Evolutionary conservation across 2,888 invertebrate genomes (phyloP), one percentile per base, ranked within the genome.

Genomic region (Sinohyriopsis cumingii): DNA sequence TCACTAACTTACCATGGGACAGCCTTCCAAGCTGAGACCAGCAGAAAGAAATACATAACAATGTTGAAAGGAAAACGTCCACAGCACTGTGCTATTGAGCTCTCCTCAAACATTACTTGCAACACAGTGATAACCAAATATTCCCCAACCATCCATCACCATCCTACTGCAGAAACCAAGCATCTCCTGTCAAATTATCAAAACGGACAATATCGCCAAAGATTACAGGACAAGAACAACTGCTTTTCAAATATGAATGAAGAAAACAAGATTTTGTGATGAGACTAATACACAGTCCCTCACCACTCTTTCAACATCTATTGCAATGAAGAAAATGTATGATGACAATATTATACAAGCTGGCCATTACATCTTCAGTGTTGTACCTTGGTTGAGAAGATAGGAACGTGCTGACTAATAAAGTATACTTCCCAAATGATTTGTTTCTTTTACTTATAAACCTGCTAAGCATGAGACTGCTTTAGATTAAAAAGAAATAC

Each of bases 1-100:
- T 86, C 87, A 7, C 78, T 86, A 56, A 82, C 84, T 56, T 81
- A 80, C 71, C 80, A 80, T 65, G 76, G 80, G 28, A 76, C 71
- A 28, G 74, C 67, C 25, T 68, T 67, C 18, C 67, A 77, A 62
- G 73, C 77, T 6, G 73, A 75, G 28, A 69, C 72, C 5, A 71
- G 75, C 62, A 81, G 79, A 67, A 78, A 81, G 56, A 67, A 70
- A 59, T 81, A 80, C 59, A 81, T 78, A 67, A 75, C 77, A 20
- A 77, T 82, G 75, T 68, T 83, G 54, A 72, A 69, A 22, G 68
- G 67, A 18, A 67, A 68, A 24, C 67, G 73, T 19, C 72, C 71
- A 25, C 71, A 77, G 63, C 65, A 77, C 59, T 45, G 45, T 45
- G 45, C 45, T 45, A 76, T 79, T 67, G 76, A 83, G 64, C 71